phyloP scores from a whole-genome alignment of 2,797 vertebrate genomes.

The Malacoraja senta region DNA sequence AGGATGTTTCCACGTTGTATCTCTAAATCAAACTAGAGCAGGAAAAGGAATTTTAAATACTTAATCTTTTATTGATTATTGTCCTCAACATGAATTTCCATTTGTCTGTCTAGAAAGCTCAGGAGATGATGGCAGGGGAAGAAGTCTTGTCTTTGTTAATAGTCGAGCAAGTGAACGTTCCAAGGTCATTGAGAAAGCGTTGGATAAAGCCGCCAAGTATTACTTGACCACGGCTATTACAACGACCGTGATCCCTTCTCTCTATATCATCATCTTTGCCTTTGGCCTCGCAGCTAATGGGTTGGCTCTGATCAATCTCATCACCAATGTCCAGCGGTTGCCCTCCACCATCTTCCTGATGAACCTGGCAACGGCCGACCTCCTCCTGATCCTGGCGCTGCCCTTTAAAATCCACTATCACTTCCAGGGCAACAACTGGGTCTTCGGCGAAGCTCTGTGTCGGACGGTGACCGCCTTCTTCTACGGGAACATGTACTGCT shows the following conservation, averaged over 20 bases:
- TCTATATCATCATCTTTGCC: slow-evolving; percentile 61
- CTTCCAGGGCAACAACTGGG: slow-evolving; percentile 71
- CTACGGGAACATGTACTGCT: slow-evolving; percentile 82
- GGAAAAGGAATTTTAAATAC: background rate
- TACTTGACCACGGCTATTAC: background rate
- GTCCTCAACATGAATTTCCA: background rate
- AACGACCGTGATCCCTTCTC: slow-evolving; percentile 48
- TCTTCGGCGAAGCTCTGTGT: slow-evolving; percentile 69
- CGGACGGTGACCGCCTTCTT: slow-evolving; percentile 62
- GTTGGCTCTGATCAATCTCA: slow-evolving; percentile 73
- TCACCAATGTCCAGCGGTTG: slow-evolving; percentile 56
- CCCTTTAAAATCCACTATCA: slow-evolving; percentile 76
- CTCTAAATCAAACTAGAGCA: background rate
- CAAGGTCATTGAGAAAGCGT: background rate
- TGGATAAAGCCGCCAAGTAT: background rate
- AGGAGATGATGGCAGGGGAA: background rate
- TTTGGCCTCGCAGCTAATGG: slow-evolving; percentile 73
- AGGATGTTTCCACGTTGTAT: no score
- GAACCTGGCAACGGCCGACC: slow-evolving; percentile 70
- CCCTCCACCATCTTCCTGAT: slow-evolving; percentile 70
- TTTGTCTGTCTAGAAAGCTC: background rate
- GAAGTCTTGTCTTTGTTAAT: background rate
- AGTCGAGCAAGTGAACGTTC: background rate
- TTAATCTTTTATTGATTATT: no score
- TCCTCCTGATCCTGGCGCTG: slow-evolving; percentile 63